Evolutionary conservation across 2,113 vertebrate genomes (phyloP).

Genomic region (Entelurus aequoreus): DNA sequence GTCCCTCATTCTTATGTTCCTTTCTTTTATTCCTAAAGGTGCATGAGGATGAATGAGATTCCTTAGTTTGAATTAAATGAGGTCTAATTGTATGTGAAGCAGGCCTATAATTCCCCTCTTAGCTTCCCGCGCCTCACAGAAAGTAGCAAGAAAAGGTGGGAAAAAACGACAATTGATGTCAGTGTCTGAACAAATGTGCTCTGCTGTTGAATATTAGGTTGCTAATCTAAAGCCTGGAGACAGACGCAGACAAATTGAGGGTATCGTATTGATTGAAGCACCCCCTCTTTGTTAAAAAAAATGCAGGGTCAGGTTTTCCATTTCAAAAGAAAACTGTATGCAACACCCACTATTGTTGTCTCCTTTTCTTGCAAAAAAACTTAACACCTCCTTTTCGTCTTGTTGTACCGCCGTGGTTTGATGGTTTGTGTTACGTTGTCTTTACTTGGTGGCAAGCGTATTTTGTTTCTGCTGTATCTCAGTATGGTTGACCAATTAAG

Average conservation of each 20-base stretch:
- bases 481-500: background rate
- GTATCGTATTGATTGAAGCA: conserved; percentile 6
- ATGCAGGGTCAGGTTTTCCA: conserved; percentile 40
- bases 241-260: conserved; percentile 12
- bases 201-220: conserved; percentile 38
- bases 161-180: background rate
- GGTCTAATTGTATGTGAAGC: conserved; percentile 60
- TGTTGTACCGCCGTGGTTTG: background rate
- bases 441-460: background rate
- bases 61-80: conserved; percentile 69
- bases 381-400: conserved; percentile 3
- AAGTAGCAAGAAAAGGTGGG: conserved; percentile 23
- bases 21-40: conserved; percentile 42
- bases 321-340: conserved; percentile 38
- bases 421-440: background rate
- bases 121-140: conserved; percentile 39
- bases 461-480: background rate
- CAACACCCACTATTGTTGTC: conserved; percentile 40
- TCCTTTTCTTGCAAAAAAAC: conserved; percentile 17
- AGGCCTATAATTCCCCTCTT: conserved; percentile 65
- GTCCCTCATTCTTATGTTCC: conserved; percentile 5
- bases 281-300: conserved; percentile 17
- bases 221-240: conserved; percentile 25
- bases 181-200: conserved; percentile 18
- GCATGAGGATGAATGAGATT: conserved; percentile 63